These are phyloP conservation scores for Glossosoma conforme DNA, from an alignment of 1,140 invertebrate species.

Conservation along the genomic window DNA sequence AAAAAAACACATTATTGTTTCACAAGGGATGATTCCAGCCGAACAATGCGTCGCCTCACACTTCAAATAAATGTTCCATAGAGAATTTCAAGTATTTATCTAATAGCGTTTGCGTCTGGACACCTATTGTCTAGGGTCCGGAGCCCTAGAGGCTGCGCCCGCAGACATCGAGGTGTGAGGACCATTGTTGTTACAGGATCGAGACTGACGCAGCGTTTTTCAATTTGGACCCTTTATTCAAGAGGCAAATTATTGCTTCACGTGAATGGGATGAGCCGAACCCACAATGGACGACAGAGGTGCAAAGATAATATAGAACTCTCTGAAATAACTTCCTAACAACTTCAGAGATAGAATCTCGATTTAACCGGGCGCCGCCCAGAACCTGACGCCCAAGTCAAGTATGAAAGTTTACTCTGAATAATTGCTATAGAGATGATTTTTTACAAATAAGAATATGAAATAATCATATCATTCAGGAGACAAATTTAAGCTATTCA, in stretches of 20 bases:
- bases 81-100: neutral
- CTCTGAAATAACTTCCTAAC: slow-evolving; percentile 13
- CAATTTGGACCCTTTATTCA: slow-evolving; percentile 11
- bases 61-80: neutral
- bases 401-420: too few species aligned
- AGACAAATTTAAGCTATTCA: too few species aligned
- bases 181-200: neutral
- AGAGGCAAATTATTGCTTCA: slow-evolving; percentile 13
- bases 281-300: slow-evolving; percentile 9
- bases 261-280: slow-evolving; percentile 1
- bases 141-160: too few species aligned
- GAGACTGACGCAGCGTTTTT: slow-evolving; percentile 10
- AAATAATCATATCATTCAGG: too few species aligned
- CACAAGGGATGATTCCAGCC: too few species aligned
- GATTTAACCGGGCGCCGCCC: too few species aligned
- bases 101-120: neutral
- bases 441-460: too few species aligned
- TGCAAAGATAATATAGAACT: slow-evolving; percentile 13
- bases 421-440: too few species aligned
- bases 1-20: too few species aligned
- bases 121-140: neutral
- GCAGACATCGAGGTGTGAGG: neutral
- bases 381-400: too few species aligned
- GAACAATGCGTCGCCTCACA: neutral
- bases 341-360: too few species aligned